phyloP scores from a whole-genome alignment of 2,797 vertebrate genomes.

The Glossophaga mutica region DNA sequence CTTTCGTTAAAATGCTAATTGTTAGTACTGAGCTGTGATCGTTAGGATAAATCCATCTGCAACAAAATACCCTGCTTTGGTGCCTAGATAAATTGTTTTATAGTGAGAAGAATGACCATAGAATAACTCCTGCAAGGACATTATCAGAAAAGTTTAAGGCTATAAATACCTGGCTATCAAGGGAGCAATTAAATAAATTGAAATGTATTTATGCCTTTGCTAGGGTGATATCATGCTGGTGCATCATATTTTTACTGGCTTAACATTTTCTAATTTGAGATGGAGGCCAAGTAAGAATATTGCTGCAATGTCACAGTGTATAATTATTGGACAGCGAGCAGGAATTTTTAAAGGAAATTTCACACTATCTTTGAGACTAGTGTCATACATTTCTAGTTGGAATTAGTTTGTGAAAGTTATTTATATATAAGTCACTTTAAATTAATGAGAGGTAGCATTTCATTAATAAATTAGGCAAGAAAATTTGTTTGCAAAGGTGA shows the following conservation, averaged over 20 bases:
- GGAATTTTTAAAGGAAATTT: slow-evolving; percentile 82
- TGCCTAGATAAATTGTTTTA: slow-evolving; percentile 42
- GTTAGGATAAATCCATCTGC: not conserved
- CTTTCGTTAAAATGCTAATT: slow-evolving; percentile 58
- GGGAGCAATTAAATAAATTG: slow-evolving; percentile 62
- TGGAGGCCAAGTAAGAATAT: slow-evolving; percentile 73
- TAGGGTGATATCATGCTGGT: slow-evolving; percentile 68
- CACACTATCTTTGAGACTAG: slow-evolving; percentile 80
- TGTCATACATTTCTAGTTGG: slow-evolving; percentile 80
- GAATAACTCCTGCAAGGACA: not conserved
- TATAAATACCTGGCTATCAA: slow-evolving; percentile 64
- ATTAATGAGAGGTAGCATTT: slow-evolving; percentile 79
- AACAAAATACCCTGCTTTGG: slow-evolving; percentile 4
- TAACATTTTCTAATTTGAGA: slow-evolving; percentile 82
- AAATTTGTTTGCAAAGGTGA: slow-evolving; percentile 78
- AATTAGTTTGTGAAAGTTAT: slow-evolving; percentile 83
- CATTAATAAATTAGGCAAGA: slow-evolving; percentile 81
- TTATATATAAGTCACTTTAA: slow-evolving; percentile 81
- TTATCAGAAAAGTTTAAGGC: not conserved
- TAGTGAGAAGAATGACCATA: slow-evolving; percentile 15
- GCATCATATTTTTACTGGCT: slow-evolving; percentile 64
- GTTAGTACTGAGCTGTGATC: not conserved
- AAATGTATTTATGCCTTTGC: slow-evolving; percentile 72
- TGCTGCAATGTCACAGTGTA: slow-evolving; percentile 80
- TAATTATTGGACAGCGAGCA: slow-evolving; percentile 82